Conservation (phyloP, 2,797 vertebrate species). For the Scolopax rusticola region DNA sequence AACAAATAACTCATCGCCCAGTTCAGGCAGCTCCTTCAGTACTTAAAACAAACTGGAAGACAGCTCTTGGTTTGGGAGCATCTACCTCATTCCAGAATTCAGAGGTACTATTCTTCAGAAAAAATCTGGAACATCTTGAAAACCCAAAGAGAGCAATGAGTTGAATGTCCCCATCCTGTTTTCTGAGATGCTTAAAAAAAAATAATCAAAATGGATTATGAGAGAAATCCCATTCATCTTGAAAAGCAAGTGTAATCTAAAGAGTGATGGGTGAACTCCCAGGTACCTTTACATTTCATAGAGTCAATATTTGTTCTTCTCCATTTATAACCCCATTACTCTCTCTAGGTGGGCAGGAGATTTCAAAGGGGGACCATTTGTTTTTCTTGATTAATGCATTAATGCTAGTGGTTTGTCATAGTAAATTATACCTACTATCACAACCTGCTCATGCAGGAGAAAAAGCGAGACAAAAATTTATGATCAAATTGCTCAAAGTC, state of each 20-base stretch:
- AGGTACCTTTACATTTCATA: constrained; percentile 61
- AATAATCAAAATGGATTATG: not conserved
- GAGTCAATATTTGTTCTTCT: constrained; percentile 70
- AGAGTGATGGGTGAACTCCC: constrained; percentile 54
- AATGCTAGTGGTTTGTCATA: constrained; percentile 25
- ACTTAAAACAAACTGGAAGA: not conserved
- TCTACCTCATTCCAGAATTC: not conserved
- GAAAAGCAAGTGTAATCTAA: constrained; percentile 29
- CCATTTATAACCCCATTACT: constrained; percentile 63
- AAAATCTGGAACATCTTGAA: not conserved
- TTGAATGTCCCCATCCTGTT: not conserved
- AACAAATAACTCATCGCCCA: not conserved
- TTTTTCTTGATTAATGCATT: constrained; percentile 49
- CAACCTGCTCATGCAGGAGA: not conserved
- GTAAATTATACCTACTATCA: constrained; percentile 19
- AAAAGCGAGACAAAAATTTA: constrained; percentile 20
- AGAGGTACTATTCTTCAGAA: not conserved
- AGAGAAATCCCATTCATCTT: constrained; percentile 29
- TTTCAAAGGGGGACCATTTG: constrained; percentile 45
- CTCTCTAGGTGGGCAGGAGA: constrained; percentile 45
- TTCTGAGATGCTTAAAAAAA: not conserved
- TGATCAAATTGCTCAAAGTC: not conserved
- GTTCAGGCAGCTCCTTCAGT: not conserved
- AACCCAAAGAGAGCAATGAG: not conserved
- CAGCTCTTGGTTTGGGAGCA: not conserved